phyloP scores from a whole-genome alignment of 1,140 invertebrate species.

The Drosophila baimaii region DNA sequence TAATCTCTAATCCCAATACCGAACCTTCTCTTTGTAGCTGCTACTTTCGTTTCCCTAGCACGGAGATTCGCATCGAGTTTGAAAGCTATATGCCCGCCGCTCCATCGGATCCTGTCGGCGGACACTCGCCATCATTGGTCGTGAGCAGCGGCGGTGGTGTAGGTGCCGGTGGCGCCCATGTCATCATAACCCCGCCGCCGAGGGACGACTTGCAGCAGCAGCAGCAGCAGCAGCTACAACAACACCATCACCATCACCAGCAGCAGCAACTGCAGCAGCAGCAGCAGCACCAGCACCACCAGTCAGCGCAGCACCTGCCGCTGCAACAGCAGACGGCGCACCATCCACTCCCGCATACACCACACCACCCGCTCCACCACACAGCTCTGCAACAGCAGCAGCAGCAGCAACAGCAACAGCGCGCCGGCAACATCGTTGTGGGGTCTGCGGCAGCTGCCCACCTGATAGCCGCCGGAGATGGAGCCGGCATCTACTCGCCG shows the following conservation, averaged over 20 bases:
- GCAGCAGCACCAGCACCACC: conserved; percentile 55
- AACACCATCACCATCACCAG: conserved; percentile 51
- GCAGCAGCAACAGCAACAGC: conserved; percentile 52
- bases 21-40: conserved; percentile 89
- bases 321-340: conserved; percentile 62
- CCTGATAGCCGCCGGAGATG: conserved; percentile 52
- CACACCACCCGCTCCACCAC: conserved; percentile 73
- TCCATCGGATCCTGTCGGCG: conserved; percentile 33
- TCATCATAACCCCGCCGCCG: conserved; percentile 69
- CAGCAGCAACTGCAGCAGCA: conserved; percentile 30
- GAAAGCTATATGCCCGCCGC: conserved; percentile 90
- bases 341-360: conserved; percentile 60
- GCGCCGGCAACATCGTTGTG: conserved; percentile 80
- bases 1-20: conserved; percentile 43
- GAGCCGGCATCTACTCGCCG: conserved; percentile 79
- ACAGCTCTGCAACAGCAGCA: conserved; percentile 69
- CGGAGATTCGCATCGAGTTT: conserved; percentile 97
- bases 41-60: conserved; percentile 97
- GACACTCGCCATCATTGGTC: conserved; percentile 46
- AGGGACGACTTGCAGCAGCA: conserved; percentile 62
- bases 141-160: conserved; percentile 39
- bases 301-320: conserved; percentile 60
- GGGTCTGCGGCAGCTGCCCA: conserved; percentile 51
- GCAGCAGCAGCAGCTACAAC: conserved; percentile 38
- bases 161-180: conserved; percentile 50